Percentiles rank a stretch among this genome's conserved stretches.
phyloP scores from a whole-genome alignment of 2,797 vertebrate species.

The Thunnus albacares region DNA sequence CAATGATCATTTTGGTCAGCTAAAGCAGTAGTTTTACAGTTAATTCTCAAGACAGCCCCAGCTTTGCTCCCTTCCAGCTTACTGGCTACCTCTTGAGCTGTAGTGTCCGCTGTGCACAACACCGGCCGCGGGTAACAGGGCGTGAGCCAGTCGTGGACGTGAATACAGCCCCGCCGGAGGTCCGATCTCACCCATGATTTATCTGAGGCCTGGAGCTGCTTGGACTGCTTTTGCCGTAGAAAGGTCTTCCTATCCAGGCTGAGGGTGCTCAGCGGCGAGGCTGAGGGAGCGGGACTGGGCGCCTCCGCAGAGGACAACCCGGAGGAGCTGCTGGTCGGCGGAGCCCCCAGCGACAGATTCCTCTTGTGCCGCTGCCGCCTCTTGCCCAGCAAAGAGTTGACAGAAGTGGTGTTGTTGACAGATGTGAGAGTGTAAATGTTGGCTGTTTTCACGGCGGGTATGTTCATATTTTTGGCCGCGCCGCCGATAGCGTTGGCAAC shows the following conservation, averaged over 20 bases:
- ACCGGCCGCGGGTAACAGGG: slow-evolving; percentile 88
- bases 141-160: slow-evolving; percentile 89
- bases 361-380: slow-evolving; percentile 88
- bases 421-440: slow-evolving; percentile 73
- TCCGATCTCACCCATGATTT: slow-evolving; percentile 91
- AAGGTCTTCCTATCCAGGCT: slow-evolving; percentile 92
- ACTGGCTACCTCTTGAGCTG: slow-evolving; percentile 86
- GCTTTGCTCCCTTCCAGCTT: slow-evolving; percentile 86
- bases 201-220: slow-evolving; percentile 90
- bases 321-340: slow-evolving; percentile 66
- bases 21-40: slow-evolving; percentile 66
- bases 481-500: slow-evolving; percentile 74
- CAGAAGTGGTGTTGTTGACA: slow-evolving; percentile 67
- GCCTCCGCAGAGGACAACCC: slow-evolving; percentile 69
- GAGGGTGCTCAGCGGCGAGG: slow-evolving; percentile 87
- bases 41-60: slow-evolving; percentile 82
- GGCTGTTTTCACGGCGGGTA: slow-evolving; percentile 68
- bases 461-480: slow-evolving; percentile 62
- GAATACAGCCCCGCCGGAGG: slow-evolving; percentile 90
- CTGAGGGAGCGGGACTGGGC: slow-evolving; percentile 64
- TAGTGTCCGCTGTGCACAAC: slow-evolving; percentile 91
- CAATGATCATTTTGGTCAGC: slow-evolving; percentile 44
- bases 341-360: slow-evolving; percentile 87
- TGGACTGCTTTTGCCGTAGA: slow-evolving; percentile 88
- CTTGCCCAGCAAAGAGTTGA: slow-evolving; percentile 86